A percentile compares a stretch with the other conserved stretches of the same genome.
Evolutionary conservation across 2,113 vertebrate genomes (phyloP).

Genomic region (Eulemur rufifrons): DNA sequence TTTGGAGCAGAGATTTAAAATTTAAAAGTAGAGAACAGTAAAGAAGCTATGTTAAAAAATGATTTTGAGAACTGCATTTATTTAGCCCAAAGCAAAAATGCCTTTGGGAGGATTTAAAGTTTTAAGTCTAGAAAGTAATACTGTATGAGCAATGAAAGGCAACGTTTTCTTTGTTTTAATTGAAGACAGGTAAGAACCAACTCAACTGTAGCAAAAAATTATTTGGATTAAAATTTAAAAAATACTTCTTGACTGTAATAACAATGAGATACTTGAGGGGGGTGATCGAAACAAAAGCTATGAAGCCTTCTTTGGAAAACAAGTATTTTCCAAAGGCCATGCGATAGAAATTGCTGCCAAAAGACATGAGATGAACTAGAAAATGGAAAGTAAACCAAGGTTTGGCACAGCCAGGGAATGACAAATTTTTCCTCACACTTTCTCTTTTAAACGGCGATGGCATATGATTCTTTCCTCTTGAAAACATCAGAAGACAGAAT

Average conservation of each 20-base stretch:
- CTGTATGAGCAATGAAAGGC: neutral
- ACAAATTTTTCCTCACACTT: neutral
- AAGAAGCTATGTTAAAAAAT: neutral
- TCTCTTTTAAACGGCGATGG: neutral
- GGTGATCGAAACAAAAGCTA: neutral
- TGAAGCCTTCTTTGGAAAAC: neutral
- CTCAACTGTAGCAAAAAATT: neutral
- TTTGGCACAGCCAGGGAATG: neutral
- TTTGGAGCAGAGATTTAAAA: neutral
- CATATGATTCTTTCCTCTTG: neutral
- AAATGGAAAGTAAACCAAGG: neutral
- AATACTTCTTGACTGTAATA: neutral
- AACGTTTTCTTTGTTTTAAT: neutral
- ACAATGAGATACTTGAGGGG: neutral
- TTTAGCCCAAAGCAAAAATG: slow-evolving; percentile 28
- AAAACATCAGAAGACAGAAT: neutral
- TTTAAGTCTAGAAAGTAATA: neutral
- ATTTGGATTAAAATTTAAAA: neutral
- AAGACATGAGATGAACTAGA: neutral
- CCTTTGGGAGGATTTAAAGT: neutral
- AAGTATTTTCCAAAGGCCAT: neutral
- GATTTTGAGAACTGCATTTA: neutral
- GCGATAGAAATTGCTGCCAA: neutral
- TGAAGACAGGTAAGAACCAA: neutral
- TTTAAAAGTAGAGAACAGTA: neutral